Conservation (phyloP, 2,888 invertebrate genomes). For the Harpagoxenus sublaevis region DNA sequence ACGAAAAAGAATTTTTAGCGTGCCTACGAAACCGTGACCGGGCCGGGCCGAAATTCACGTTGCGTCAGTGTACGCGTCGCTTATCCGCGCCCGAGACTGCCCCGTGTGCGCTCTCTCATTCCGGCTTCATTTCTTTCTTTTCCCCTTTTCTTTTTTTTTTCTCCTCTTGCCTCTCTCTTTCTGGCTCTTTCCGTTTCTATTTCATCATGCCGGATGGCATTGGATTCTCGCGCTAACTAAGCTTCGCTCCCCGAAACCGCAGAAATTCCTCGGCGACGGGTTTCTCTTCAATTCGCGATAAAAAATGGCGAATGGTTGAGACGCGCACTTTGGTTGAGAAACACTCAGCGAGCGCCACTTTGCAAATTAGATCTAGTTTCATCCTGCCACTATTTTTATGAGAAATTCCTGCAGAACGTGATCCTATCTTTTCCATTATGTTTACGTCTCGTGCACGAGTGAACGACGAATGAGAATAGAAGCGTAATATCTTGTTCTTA, state of each 20-base stretch:
- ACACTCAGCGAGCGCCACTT: not conserved
- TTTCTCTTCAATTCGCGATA: not conserved
- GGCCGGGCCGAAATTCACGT: slow-evolving; percentile 74
- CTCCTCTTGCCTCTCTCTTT: slow-evolving; percentile 1
- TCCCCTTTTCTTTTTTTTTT: slow-evolving; percentile 36
- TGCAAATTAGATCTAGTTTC: slow-evolving; percentile 1
- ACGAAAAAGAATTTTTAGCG: slow-evolving; percentile 78
- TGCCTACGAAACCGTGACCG: slow-evolving; percentile 81
- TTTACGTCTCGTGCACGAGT: not conserved
- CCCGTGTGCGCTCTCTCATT: slow-evolving; percentile 32
- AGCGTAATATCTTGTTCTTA: not conserved
- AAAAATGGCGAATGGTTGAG: not conserved
- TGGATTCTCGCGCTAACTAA: slow-evolving; percentile 6
- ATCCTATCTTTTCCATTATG: not conserved
- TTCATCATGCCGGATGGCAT: slow-evolving; percentile 11
- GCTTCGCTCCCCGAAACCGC: slow-evolving; percentile 21
- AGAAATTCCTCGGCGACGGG: slow-evolving; percentile 13
- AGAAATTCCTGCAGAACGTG: not conserved
- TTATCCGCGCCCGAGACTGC: slow-evolving; percentile 46
- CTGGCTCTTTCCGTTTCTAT: slow-evolving; percentile 11
- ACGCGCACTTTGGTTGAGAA: not conserved
- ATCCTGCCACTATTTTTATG: not conserved
- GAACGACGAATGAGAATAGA: not conserved
- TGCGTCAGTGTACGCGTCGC: slow-evolving; percentile 23
- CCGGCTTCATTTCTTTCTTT: slow-evolving; percentile 29